Conservation (phyloP, 2,113 vertebrate species). For the Anthoscopus minutus region DNA sequence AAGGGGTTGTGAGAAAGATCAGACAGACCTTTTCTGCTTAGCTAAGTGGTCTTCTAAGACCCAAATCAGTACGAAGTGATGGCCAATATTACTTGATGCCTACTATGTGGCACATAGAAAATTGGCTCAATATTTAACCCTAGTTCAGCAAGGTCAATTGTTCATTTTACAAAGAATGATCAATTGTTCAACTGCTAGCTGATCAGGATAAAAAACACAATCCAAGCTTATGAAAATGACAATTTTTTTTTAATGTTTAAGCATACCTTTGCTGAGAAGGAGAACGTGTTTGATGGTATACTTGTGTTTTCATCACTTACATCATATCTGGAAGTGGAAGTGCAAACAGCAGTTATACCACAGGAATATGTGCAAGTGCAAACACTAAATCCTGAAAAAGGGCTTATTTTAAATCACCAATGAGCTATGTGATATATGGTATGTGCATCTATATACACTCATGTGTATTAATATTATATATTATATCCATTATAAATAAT, state of each 20-base stretch:
- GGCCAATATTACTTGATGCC: not conserved
- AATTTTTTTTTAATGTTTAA: not conserved
- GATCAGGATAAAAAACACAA: not conserved
- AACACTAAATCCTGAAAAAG: not conserved
- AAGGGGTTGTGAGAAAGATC: not conserved
- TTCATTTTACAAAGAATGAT: not conserved
- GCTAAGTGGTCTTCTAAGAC: not conserved
- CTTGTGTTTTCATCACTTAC: not conserved
- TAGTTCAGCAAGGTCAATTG: not conserved
- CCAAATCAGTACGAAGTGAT: not conserved
- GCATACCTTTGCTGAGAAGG: not conserved
- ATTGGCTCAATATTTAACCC: not conserved
- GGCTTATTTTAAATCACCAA: not conserved
- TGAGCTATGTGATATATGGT: not conserved
- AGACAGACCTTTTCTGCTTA: not conserved
- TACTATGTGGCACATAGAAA: not conserved
- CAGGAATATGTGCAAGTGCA: not conserved
- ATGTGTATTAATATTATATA: not conserved
- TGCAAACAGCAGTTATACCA: not conserved
- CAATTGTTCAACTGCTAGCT: not conserved
- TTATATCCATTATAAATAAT: not conserved
- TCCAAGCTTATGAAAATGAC: not conserved
- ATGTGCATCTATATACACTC: not conserved
- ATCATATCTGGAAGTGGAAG: not conserved
- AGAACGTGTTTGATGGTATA: not conserved